These are phyloP conservation scores for Byasa hedistus DNA, from an alignment of 2,888 invertebrate genomes.

Conservation along the genomic window DNA sequence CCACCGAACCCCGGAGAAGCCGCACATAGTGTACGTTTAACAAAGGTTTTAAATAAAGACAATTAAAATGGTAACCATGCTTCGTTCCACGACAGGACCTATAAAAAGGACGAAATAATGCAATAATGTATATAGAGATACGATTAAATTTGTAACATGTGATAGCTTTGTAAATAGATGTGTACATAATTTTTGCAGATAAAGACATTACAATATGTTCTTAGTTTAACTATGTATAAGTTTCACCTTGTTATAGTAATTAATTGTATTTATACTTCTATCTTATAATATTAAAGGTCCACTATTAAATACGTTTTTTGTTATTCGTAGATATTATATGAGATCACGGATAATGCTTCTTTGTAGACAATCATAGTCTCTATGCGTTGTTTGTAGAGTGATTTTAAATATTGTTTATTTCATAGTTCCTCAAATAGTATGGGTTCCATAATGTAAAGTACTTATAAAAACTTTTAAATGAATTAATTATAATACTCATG, in stretches of 20 bases:
- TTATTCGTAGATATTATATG: constrained; percentile 25
- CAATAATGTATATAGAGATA: constrained; percentile 79
- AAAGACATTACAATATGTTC: constrained; percentile 63
- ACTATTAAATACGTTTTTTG: constrained; percentile 24
- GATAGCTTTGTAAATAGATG: constrained; percentile 77
- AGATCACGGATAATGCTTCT: constrained; percentile 23
- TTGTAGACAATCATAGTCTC: constrained; percentile 20
- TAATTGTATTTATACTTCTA: constrained; percentile 29
- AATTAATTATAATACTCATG: constrained; percentile 54
- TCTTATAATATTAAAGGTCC: constrained; percentile 29
- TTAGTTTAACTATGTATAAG: constrained; percentile 62
- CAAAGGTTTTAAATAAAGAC: constrained; percentile 64
- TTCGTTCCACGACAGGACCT: constrained; percentile 29
- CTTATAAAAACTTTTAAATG: constrained; percentile 57
- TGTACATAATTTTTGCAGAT: constrained; percentile 70
- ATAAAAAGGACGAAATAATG: constrained; percentile 59
- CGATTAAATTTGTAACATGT: constrained; percentile 75
- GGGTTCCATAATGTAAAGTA: constrained; percentile 55
- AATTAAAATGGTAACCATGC: constrained; percentile 42
- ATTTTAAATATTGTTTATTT: constrained; percentile 51
- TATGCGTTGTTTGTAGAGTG: constrained; percentile 40
- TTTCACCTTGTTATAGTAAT: constrained; percentile 28
- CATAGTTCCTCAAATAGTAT: constrained; percentile 62
- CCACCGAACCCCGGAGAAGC: constrained; percentile 77
- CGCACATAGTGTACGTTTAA: constrained; percentile 82